phyloP scores from a whole-genome alignment of 2,797 vertebrate species.

The Fistularia tabacaria region DNA sequence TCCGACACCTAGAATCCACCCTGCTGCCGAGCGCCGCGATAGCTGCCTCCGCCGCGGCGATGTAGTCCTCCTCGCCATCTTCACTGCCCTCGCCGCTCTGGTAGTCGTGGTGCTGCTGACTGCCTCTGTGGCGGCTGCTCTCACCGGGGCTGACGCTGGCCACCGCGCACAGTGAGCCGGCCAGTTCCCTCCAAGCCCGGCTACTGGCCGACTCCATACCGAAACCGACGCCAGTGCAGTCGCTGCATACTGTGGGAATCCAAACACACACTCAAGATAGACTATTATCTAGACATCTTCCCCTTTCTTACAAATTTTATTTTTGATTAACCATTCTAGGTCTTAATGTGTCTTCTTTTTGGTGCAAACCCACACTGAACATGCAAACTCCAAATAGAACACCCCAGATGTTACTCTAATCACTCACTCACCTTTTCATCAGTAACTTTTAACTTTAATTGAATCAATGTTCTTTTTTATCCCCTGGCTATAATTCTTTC shows the following conservation, averaged over 20 bases:
- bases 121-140: slow-evolving; percentile 65
- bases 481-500: too few species aligned
- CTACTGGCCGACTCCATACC: slow-evolving; percentile 65
- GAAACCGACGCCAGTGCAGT: slow-evolving; percentile 7
- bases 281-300: too few species aligned
- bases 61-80: slow-evolving; percentile 73
- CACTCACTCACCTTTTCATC: too few species aligned
- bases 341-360: too few species aligned
- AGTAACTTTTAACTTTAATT: too few species aligned
- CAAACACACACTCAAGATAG: too few species aligned
- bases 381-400: too few species aligned
- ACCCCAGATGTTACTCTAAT: too few species aligned
- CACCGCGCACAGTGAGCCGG: slow-evolving; percentile 82
- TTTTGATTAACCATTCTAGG: too few species aligned
- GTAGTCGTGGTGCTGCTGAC: slow-evolving; percentile 68
- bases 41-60: slow-evolving; percentile 55
- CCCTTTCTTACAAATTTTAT: too few species aligned
- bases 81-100: slow-evolving; percentile 70
- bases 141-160: slow-evolving; percentile 88
- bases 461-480: too few species aligned
- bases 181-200: slow-evolving; percentile 82
- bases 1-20: slow-evolving; percentile 64
- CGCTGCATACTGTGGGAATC: slow-evolving; percentile 29
- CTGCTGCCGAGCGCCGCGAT: slow-evolving; percentile 62
- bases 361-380: too few species aligned